A percentile compares a stretch with the other conserved stretches of the same genome.
Evolutionary conservation across 2,888 invertebrate species (phyloP).

Genomic region (Apotomis capreana): DNA sequence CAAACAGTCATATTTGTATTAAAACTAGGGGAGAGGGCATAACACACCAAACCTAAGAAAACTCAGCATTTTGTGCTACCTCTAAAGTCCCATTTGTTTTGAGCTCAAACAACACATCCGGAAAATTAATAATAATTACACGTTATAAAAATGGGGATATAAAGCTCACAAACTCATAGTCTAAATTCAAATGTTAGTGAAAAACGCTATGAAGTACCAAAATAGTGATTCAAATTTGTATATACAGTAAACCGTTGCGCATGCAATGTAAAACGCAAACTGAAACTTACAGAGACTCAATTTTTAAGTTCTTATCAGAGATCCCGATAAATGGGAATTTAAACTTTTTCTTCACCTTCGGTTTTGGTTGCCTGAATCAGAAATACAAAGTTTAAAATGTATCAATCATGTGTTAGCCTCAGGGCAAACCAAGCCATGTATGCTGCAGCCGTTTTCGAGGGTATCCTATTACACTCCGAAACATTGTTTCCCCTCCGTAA

Average conservation of each 20-base stretch:
- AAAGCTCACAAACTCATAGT: constrained; percentile 34
- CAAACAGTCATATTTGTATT: too few relatives aligned
- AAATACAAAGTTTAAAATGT: constrained; percentile 49
- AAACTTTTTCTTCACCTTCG: constrained; percentile 66
- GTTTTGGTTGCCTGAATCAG: constrained; percentile 67
- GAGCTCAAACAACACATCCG: not conserved
- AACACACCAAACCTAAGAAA: constrained; percentile 44
- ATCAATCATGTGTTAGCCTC: constrained; percentile 21
- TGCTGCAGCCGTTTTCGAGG: not conserved
- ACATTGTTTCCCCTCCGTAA: too few relatives aligned
- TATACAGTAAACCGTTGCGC: constrained; percentile 37
- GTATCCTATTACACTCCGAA: not conserved
- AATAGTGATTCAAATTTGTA: constrained; percentile 30
- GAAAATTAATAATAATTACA: not conserved
- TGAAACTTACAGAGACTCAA: constrained; percentile 71
- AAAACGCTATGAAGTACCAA: constrained; percentile 33
- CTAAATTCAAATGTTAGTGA: constrained; percentile 37
- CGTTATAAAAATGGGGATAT: constrained; percentile 13
- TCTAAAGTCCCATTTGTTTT: constrained; percentile 7
- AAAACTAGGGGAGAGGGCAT: constrained; percentile 16
- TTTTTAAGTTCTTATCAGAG: constrained; percentile 72
- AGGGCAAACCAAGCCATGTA: constrained; percentile 2
- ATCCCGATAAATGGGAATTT: constrained; percentile 69
- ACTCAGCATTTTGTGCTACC: constrained; percentile 22
- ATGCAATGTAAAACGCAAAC: constrained; percentile 52